Conservation (phyloP, 2,797 vertebrate genomes). For the Diplodus sargus region DNA sequence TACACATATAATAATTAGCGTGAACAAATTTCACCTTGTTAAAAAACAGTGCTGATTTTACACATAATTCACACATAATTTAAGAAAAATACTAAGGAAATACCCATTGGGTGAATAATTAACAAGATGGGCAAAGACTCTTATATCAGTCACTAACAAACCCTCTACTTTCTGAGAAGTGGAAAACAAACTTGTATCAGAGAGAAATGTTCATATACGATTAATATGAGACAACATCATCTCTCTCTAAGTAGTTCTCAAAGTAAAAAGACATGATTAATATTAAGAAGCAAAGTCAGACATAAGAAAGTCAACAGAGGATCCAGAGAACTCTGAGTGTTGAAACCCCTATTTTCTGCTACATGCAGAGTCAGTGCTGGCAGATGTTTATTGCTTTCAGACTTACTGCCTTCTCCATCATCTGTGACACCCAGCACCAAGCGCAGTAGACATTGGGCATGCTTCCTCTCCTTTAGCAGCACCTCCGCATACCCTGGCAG, state of each 20-base stretch:
- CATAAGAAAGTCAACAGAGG: not conserved
- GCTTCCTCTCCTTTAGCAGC: slow-evolving; percentile 97
- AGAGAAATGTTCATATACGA: not conserved
- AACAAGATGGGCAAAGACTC: slow-evolving; percentile 22
- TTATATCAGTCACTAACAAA: slow-evolving; percentile 25
- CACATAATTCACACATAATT: not conserved
- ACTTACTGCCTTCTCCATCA: slow-evolving; percentile 99
- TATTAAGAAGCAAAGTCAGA: not conserved
- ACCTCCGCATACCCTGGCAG: slow-evolving; percentile 98
- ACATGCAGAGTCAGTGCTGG: not conserved
- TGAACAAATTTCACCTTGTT: not conserved
- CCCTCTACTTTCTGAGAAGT: slow-evolving; percentile 13
- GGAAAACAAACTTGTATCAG: not conserved
- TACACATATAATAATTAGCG: too few species aligned
- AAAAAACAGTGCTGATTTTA: not conserved
- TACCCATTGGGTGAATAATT: not conserved
- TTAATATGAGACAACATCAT: not conserved
- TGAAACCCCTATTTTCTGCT: not conserved
- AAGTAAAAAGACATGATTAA: not conserved
- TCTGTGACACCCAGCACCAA: slow-evolving; percentile 98
- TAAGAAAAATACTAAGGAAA: not conserved
- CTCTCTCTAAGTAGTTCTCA: too few species aligned
- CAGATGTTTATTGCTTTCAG: not conserved
- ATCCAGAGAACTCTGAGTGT: not conserved
- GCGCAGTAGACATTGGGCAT: slow-evolving; percentile 97